A percentile compares a stretch with the other conserved stretches of the same genome.
phyloP scores from a whole-genome alignment of 2,113 vertebrate species.

The Chelonoidis abingdonii region DNA sequence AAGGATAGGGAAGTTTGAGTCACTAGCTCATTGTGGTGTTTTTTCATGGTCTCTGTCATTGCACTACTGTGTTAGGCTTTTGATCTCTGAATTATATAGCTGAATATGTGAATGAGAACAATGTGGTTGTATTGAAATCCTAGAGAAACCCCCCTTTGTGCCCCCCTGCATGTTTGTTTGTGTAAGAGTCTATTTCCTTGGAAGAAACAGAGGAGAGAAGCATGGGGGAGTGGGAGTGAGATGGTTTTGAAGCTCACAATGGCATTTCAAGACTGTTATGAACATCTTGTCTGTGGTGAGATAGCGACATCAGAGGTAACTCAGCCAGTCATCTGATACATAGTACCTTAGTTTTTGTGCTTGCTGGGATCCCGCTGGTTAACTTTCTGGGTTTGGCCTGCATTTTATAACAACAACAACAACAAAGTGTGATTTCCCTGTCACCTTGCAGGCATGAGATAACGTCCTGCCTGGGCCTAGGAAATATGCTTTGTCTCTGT shows the following conservation, averaged over 20 bases:
- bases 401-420: neutral
- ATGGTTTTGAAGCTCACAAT: neutral
- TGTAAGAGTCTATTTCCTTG: constrained; percentile 36
- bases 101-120: constrained; percentile 56
- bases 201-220: constrained; percentile 42
- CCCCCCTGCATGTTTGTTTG: constrained; percentile 63
- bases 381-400: neutral
- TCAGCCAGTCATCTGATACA: constrained; percentile 43
- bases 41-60: neutral
- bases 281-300: constrained; percentile 27
- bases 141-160: constrained; percentile 60
- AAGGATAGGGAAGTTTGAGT: neutral
- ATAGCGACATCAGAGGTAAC: constrained; percentile 13
- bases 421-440: neutral
- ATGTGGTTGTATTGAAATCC: constrained; percentile 14
- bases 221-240: neutral
- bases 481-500: neutral
- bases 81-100: constrained; percentile 45
- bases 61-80: neutral
- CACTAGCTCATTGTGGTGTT: constrained; percentile 11
- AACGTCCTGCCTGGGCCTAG: neutral
- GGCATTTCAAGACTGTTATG: constrained; percentile 57
- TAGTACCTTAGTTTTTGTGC: neutral
- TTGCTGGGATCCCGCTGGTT: constrained; percentile 17
- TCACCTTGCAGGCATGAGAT: constrained; percentile 9